These are phyloP conservation scores for Adelognathus sp. DNA, from an alignment of 2,888 invertebrate genomes.

Conservation along the genomic window DNA sequence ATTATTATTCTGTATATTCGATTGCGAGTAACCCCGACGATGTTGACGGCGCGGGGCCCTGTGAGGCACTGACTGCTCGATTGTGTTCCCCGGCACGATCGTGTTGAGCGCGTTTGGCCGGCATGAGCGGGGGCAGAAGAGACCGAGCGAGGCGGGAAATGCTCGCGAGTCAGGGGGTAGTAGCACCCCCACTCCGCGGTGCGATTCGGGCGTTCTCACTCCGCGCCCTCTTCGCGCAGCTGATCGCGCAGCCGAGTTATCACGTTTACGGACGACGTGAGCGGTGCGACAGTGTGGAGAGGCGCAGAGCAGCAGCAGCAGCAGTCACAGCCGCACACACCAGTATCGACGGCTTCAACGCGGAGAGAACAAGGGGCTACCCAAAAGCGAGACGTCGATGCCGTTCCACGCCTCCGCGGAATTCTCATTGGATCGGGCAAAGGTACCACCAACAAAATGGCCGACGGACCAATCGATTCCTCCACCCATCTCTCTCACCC, in stretches of 20 bases:
- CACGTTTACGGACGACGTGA: neutral
- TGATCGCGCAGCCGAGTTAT: neutral
- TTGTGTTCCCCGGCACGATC: slow-evolving; percentile 51
- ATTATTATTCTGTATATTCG: neutral
- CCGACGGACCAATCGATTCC: slow-evolving; percentile 78
- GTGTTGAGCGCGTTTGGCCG: slow-evolving; percentile 13
- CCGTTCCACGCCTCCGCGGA: slow-evolving; percentile 74
- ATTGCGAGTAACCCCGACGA: slow-evolving; percentile 65
- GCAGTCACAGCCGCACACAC: neutral
- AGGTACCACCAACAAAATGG: slow-evolving; percentile 78
- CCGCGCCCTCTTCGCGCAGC: slow-evolving; percentile 43
- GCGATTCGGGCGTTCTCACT: slow-evolving; percentile 8
- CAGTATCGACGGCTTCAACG: neutral
- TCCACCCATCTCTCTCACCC: slow-evolving; percentile 64
- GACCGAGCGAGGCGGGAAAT: neutral
- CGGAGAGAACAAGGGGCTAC: slow-evolving; percentile 1
- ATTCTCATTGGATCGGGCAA: slow-evolving; percentile 65
- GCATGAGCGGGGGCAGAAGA: neutral
- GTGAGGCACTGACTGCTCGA: slow-evolving; percentile 76
- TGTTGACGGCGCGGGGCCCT: slow-evolving; percentile 77
- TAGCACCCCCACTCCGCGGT: neutral
- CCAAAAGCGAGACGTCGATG: slow-evolving; percentile 62
- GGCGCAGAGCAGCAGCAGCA: neutral
- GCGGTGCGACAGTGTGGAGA: neutral
- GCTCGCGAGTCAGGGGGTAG: neutral